phyloP scores from a whole-genome alignment of 1,140 invertebrate species.

The Eriocheir sinensis region DNA sequence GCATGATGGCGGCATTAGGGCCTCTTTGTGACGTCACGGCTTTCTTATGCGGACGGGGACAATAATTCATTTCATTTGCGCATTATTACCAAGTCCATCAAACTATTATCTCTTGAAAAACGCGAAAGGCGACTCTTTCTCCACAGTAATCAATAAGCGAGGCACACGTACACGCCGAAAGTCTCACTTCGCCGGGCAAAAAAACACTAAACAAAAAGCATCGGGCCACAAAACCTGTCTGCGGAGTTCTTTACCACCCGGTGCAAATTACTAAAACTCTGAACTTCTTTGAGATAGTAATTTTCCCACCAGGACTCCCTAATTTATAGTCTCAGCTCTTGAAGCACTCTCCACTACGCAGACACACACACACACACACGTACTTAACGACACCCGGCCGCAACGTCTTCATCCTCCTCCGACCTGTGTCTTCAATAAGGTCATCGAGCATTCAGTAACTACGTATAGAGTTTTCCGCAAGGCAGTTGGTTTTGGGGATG shows the following conservation, averaged over 20 bases:
- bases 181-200: neutral
- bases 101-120: neutral
- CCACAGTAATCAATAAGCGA: neutral
- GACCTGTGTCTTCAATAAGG: neutral
- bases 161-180: neutral
- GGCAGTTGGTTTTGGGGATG: neutral
- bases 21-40: conserved; percentile 7
- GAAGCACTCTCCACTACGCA: neutral
- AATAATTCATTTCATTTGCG: neutral
- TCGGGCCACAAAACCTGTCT: neutral
- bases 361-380: neutral
- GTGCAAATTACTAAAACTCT: conserved; percentile 9
- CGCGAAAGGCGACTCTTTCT: neutral
- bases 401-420: neutral
- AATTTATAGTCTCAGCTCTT: neutral
- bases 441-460: neutral
- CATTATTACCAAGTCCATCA: neutral
- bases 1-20: neutral
- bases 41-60: neutral
- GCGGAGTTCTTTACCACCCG: neutral
- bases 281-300: neutral
- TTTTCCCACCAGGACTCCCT: neutral
- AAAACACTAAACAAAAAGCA: neutral
- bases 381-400: neutral
- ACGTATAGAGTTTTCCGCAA: neutral